A percentile compares a stretch with the other conserved stretches of the same genome.
phyloP scores from a whole-genome alignment of 2,113 vertebrate species.

The Nesoenas mayeri region DNA sequence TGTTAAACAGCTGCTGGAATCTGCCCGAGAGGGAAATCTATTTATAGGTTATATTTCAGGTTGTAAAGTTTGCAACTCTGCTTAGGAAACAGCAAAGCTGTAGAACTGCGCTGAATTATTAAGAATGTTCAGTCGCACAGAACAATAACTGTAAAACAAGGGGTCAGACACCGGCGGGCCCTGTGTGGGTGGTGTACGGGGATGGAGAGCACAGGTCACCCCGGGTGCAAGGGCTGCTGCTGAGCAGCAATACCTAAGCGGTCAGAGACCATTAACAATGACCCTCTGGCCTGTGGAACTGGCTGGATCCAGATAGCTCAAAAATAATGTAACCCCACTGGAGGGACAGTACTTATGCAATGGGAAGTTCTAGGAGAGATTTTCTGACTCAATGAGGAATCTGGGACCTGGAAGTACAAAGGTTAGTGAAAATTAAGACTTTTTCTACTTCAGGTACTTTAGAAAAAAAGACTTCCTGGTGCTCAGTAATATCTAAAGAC shows the following conservation, averaged over 20 bases:
- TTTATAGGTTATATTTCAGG: not conserved
- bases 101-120: not conserved
- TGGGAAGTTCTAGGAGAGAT: not conserved
- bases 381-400: not conserved
- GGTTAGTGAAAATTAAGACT: not conserved
- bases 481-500: not conserved
- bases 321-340: not conserved
- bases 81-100: not conserved
- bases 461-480: not conserved
- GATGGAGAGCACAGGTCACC: not conserved
- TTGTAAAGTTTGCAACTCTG: not conserved
- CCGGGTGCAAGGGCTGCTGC: not conserved
- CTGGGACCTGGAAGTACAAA: not conserved
- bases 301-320: not conserved
- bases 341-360: not conserved
- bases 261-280: not conserved
- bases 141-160: conserved; percentile 18
- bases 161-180: conserved; percentile 18
- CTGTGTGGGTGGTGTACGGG: not conserved
- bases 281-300: not conserved
- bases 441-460: not conserved
- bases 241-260: not conserved
- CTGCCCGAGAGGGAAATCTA: conserved; percentile 30
- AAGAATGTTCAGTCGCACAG: conserved; percentile 9
- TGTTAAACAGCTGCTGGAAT: conserved; percentile 39